Conservation (phyloP, 2,113 vertebrate genomes). For the Lethenteron reissneri region DNA sequence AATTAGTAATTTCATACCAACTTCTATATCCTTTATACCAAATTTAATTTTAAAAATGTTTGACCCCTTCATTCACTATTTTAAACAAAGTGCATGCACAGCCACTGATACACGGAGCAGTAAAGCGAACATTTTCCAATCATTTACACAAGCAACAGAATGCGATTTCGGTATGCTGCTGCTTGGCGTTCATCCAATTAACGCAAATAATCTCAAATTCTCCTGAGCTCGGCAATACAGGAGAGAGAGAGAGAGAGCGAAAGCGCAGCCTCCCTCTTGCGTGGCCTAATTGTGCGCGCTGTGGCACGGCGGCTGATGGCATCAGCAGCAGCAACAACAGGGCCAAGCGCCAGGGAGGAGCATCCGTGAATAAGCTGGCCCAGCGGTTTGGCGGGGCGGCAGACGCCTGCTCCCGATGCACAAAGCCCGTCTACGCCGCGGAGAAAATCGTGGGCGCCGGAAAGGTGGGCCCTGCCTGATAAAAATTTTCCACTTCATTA, state of each 20-base stretch:
- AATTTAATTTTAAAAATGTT: too few species aligned
- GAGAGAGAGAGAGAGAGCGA: neutral
- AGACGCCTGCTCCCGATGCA: slow-evolving; percentile 58
- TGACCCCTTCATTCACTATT: too few species aligned
- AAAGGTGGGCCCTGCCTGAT: slow-evolving; percentile 31
- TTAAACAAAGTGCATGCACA: too few species aligned
- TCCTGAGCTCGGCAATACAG: neutral
- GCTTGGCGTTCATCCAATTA: neutral
- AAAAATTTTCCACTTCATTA: too few species aligned
- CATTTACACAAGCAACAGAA: too few species aligned
- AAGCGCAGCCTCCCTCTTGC: neutral
- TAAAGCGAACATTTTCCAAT: too few species aligned
- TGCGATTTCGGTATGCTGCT: too few species aligned
- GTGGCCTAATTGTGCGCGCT: neutral
- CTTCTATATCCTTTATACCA: too few species aligned
- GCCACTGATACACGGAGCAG: too few species aligned
- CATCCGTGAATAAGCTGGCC: slow-evolving; percentile 42
- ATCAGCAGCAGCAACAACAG: slow-evolving; percentile 11
- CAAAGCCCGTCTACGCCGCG: slow-evolving; percentile 56
- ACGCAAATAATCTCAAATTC: neutral
- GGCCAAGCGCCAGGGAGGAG: slow-evolving; percentile 46
- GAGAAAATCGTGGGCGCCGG: slow-evolving; percentile 81
- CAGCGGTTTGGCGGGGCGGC: slow-evolving; percentile 45
- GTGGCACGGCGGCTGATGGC: neutral
- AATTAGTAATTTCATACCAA: too few species aligned